A percentile compares a stretch with the other conserved stretches of the same genome.
These are phyloP conservation scores for Catharus fuscescens DNA, from an alignment of 2,113 vertebrate species.

Conservation along the genomic window DNA sequence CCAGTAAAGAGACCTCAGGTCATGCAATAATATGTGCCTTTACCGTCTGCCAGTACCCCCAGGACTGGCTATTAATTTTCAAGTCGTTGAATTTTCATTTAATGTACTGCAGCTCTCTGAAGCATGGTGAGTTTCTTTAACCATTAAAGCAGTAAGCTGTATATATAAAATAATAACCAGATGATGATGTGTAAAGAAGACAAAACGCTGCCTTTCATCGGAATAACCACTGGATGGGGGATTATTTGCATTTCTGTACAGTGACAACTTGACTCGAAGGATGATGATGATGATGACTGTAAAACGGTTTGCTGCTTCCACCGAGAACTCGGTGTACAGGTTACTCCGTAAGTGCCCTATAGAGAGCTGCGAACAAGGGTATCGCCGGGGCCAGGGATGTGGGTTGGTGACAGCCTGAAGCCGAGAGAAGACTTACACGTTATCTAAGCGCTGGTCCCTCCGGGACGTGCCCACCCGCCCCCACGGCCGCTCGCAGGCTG, in stretches of 20 bases:
- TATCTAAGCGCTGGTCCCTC: not conserved
- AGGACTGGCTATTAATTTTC: conserved; percentile 50
- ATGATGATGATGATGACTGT: not conserved
- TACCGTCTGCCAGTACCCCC: conserved; percentile 21
- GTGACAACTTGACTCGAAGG: not conserved
- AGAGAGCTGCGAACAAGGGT: not conserved
- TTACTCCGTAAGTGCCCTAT: not conserved
- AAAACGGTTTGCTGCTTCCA: not conserved
- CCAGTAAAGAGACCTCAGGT: conserved; percentile 42
- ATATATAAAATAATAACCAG: not conserved
- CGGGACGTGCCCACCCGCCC: not conserved
- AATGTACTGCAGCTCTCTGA: conserved; percentile 15
- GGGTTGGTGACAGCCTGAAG: not conserved
- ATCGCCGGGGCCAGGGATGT: not conserved
- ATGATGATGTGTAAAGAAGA: not conserved
- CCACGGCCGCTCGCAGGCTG: not conserved
- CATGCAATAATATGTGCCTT: conserved; percentile 24
- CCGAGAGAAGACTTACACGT: not conserved
- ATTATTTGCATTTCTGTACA: not conserved
- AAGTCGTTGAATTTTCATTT: conserved; percentile 35
- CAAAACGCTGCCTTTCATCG: not conserved
- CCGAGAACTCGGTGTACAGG: not conserved
- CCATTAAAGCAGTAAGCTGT: not conserved
- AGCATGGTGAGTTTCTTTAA: not conserved
- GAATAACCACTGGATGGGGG: not conserved